A percentile compares a stretch with the other conserved stretches of the same genome.
Conservation (phyloP, 2,113 vertebrate species). For the Callipepla californica region DNA sequence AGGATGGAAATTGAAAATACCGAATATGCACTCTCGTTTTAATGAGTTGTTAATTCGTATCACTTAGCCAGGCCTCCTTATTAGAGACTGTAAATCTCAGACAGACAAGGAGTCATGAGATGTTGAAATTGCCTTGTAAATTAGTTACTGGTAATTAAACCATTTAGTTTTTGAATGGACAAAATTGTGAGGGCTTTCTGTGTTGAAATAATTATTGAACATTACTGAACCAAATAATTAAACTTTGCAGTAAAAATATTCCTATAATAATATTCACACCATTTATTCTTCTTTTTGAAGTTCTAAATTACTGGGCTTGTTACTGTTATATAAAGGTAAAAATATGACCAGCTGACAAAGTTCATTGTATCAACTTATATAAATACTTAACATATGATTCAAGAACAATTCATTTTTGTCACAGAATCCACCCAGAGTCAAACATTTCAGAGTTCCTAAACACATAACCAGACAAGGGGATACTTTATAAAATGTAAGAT, state of each 20-base stretch:
- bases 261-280: slow-evolving; percentile 74
- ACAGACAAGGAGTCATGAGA: slow-evolving; percentile 76
- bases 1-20: background rate
- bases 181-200: slow-evolving; percentile 74
- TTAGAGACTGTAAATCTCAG: slow-evolving; percentile 80
- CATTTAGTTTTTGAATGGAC: slow-evolving; percentile 77
- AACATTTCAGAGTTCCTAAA: slow-evolving; percentile 23
- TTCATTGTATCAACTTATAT: slow-evolving; percentile 59
- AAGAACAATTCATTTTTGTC: slow-evolving; percentile 25
- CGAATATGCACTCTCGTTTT: slow-evolving; percentile 50
- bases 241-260: slow-evolving; percentile 72
- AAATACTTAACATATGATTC: slow-evolving; percentile 36
- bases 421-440: background rate
- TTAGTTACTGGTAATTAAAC: slow-evolving; percentile 80
- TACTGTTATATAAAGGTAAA: slow-evolving; percentile 66
- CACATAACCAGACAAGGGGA: background rate
- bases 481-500: background rate
- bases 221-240: slow-evolving; percentile 86
- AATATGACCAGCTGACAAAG: slow-evolving; percentile 52
- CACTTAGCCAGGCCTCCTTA: slow-evolving; percentile 70
- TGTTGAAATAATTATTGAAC: slow-evolving; percentile 77
- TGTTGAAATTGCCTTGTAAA: slow-evolving; percentile 82
- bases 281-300: slow-evolving; percentile 62
- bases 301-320: slow-evolving; percentile 70
- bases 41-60: slow-evolving; percentile 79